Base-by-base conservation (phyloP, 2,113 vertebrate species). In the Xiphophorus maculatus region DNA sequence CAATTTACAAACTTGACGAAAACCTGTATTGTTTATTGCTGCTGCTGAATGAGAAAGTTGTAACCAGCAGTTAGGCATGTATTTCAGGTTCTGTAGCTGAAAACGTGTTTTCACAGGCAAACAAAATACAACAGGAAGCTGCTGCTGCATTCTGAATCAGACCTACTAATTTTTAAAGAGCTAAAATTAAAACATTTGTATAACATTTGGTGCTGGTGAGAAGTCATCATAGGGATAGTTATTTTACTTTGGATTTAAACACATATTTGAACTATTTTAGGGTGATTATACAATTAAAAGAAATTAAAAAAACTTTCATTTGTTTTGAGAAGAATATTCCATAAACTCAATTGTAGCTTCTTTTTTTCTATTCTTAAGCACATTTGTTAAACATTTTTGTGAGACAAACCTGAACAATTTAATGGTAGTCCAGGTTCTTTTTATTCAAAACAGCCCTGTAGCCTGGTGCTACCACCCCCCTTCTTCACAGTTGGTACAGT, bases 41-140 rank as follows among this genome's bases (percentile, higher is more conserved):
- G 7, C 51, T 58, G 22, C 22, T 58, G 51, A 25, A n/a, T n/a
- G 5, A 25, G 25, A 58, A 58, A 58, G 27, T 19, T 48, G 15
- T 67, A 12, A 63, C 10, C 51, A 22, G 28, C 33, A 62, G 61
- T 71, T 64, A 19, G 15, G 61, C 73, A 48, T 67, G 61, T 72
- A 33, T 29, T 77, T 71, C 35, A 70, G 42, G 65, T 73, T 69
- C 7, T n/a, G 25, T 33, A 42, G 3, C n/a, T 76, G 19, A 58
- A 58, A 17, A 48, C 15, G 1, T 48, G 44, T 48, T 19, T 48
- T 48, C 17, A 48, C 17, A 19, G 44, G 44, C 44, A 48, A 58
- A 58, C 51, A 6, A 58, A 58, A n/a, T n/a, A 58, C 10, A 58
- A 58, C 25, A n/a, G 11, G 51, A 17, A 58, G 10, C 1, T 15